A percentile compares a stretch with the other conserved stretches of the same genome.
Conservation (phyloP, 2,888 invertebrate genomes). For the Trachelus iudaicus region DNA sequence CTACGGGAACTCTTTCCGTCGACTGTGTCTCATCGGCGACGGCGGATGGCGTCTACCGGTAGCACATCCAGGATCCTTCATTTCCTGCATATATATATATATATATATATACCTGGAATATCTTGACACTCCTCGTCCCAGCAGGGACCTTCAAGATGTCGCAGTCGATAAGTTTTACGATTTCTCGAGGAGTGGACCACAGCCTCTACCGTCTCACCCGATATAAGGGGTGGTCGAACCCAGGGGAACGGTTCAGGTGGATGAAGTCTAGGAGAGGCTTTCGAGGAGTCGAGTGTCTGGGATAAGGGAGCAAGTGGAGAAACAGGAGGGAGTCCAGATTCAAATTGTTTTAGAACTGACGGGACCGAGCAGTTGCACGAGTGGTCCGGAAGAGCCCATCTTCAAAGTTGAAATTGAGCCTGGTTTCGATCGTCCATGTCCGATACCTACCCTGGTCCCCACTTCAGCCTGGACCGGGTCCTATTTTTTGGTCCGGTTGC, state of each 20-base stretch:
- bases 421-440: not conserved
- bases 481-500: too few species aligned
- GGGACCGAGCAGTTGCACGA: not conserved
- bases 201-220: too few species aligned
- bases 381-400: not conserved
- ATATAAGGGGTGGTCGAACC: not conserved
- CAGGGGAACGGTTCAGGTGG: not conserved
- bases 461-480: too few species aligned
- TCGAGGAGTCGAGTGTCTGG: not conserved
- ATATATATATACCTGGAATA: not conserved
- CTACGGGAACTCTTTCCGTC: too few species aligned
- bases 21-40: not conserved
- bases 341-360: conserved; percentile 1
- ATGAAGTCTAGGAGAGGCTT: not conserved
- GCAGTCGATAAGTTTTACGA: conserved; percentile 2
- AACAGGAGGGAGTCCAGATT: not conserved
- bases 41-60: not conserved
- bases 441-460: not conserved
- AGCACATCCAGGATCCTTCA: not conserved
- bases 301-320: too few species aligned
- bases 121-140: not conserved
- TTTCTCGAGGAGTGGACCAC: not conserved
- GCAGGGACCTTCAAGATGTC: not conserved
- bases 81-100: not conserved
- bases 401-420: conserved; percentile 3